Evolutionary conservation across 2,888 invertebrate genomes (phyloP).

Genomic region (Andrena minutula): DNA sequence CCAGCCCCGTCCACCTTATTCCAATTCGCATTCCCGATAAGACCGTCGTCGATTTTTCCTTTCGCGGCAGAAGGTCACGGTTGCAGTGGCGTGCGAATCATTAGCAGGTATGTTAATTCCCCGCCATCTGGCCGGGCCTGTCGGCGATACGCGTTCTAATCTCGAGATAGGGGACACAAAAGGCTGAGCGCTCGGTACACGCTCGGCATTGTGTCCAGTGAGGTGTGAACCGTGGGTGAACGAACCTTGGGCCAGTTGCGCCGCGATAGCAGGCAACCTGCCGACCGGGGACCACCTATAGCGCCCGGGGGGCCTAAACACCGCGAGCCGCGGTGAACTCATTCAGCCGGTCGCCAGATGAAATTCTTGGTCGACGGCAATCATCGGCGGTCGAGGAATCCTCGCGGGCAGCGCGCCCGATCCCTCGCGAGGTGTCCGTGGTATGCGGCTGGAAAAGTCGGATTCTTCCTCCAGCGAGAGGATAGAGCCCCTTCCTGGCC

Average conservation of each 20-base stretch:
- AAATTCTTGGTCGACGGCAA: constrained; percentile 44
- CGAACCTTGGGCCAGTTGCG: constrained; percentile 70
- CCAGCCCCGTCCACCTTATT: neutral
- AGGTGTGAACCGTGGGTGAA: constrained; percentile 76
- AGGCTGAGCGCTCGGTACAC: constrained; percentile 11
- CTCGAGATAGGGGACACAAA: constrained; percentile 19
- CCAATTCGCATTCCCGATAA: constrained; percentile 5
- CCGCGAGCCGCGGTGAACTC: constrained; percentile 55
- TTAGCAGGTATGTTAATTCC: constrained; percentile 18
- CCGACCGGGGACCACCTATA: constrained; percentile 72
- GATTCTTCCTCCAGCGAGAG: constrained; percentile 8
- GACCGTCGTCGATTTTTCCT: neutral
- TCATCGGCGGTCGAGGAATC: constrained; percentile 22
- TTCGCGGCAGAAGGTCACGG: neutral
- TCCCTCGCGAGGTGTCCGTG: constrained; percentile 26
- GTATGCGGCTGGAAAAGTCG: constrained; percentile 33
- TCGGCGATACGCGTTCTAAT: constrained; percentile 25
- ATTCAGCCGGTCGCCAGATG: constrained; percentile 30
- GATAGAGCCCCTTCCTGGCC: constrained; percentile 11
- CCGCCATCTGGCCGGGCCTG: neutral
- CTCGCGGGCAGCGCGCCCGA: constrained; percentile 18
- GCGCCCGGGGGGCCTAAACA: constrained; percentile 68
- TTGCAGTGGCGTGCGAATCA: constrained; percentile 12
- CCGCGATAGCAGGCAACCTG: constrained; percentile 52
- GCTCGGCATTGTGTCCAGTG: constrained; percentile 67